Evolutionary conservation across 1,140 invertebrate genomes (phyloP).

Genomic region (Melanaphis sacchari): DNA sequence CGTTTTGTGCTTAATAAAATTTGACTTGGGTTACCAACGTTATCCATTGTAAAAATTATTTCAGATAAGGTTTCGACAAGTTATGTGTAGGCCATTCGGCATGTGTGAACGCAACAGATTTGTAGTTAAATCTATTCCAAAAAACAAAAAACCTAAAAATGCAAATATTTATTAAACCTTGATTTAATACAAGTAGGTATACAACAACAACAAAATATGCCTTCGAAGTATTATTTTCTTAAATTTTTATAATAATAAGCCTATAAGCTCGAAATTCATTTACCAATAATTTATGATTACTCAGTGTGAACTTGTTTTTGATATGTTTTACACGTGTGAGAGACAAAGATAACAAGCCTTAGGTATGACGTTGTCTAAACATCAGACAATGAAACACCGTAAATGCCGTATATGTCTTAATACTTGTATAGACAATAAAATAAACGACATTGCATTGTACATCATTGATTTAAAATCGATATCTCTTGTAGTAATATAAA

Average conservation of each 20-base stretch:
- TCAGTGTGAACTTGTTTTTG: neutral
- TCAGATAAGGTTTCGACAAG: too few species aligned
- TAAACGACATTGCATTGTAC: conserved; percentile 28
- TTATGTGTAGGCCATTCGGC: too few species aligned
- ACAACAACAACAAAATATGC: neutral
- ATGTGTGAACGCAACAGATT: too few species aligned
- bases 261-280: neutral
- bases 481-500: neutral
- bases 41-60: too few species aligned
- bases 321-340: neutral
- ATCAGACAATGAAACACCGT: neutral
- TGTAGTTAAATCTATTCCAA: neutral
- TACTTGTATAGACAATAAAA: neutral
- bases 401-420: neutral
- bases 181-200: neutral
- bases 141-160: neutral
- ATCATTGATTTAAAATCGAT: neutral
- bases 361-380: neutral
- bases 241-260: neutral
- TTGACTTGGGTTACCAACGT: too few species aligned
- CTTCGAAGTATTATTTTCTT: neutral
- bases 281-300: neutral
- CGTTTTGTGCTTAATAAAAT: too few species aligned
- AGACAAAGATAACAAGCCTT: neutral
- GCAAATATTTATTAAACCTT: neutral